Evolutionary conservation across 2,797 vertebrate species (phyloP).

Genomic region (Acipenser ruthenus): DNA sequence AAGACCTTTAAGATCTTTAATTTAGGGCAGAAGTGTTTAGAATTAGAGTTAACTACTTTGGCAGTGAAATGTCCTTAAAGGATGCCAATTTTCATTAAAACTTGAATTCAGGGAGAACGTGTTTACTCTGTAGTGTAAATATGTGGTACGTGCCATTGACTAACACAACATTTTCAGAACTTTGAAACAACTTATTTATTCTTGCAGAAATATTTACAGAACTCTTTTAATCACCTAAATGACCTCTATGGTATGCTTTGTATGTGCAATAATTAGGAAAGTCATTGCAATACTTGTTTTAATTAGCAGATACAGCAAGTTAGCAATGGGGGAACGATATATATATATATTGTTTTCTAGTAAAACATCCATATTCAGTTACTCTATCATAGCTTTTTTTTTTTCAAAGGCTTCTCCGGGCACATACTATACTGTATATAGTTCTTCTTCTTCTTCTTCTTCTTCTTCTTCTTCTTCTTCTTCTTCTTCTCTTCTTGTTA

Average conservation of each 20-base stretch:
- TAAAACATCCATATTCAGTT: no score
- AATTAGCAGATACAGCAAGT: conserved; percentile 8
- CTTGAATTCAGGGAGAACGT: conserved; percentile 24
- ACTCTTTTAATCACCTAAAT: conserved; percentile 27
- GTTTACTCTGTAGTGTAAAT: conserved; percentile 33
- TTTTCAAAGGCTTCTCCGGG: no score
- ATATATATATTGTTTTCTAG: background rate
- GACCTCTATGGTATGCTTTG: conserved; percentile 8
- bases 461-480: no score
- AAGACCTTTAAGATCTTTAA: conserved; percentile 20
- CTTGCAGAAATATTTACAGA: conserved; percentile 27
- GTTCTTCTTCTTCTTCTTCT: no score
- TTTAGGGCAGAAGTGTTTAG: conserved; percentile 27
- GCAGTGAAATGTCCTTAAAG: conserved; percentile 14
- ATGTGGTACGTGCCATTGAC: conserved; percentile 24
- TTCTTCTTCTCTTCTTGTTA: no score
- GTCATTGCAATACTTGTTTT: conserved; percentile 7
- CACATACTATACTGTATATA: no score
- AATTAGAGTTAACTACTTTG: conserved; percentile 20
- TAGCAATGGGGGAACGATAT: background rate
- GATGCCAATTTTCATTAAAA: conserved; percentile 25
- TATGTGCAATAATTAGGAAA: conserved; percentile 11
- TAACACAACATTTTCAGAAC: conserved; percentile 28
- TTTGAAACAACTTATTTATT: conserved; percentile 30
- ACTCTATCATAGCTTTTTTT: no score